Base-by-base conservation (phyloP, 2,797 vertebrate genomes). In the Chrysocyon brachyurus region DNA sequence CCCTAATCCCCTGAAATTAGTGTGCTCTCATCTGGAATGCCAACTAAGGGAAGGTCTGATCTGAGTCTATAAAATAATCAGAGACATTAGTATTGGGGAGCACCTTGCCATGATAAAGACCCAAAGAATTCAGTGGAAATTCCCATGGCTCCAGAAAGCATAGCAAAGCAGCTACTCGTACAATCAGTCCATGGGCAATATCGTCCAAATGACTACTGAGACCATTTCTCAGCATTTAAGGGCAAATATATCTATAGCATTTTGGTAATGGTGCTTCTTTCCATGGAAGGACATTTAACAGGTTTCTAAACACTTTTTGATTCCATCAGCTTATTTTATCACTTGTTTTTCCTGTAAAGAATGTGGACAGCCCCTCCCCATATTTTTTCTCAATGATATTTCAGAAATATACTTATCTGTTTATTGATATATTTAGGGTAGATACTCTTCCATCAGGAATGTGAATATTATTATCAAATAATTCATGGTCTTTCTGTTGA, bases 251-350 rank as follows among this genome's bases (percentile, higher is more conserved):
- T 59, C 33, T 21, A 0, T 10, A 64, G 46, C 15, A 46, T n/a
- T 90, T 92, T 24, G 40, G 22, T 31, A 66, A 36, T 12, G n/a
- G n/a, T 79, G 85, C 52, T 70, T 88, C 75, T 33, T 94, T 73
- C n/a, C 14, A 2, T 54, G 87, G 31, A 56, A 85, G 94, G 73
- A 49, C n/a, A 83, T 49, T 0, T 7, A 19, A 49, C 12, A 78
- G 66, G 10, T 57, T 89, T 85, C 63, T 36, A 63, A 89, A 49
- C 7, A 52, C 26, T 10, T 94, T 19, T 40, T 56, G 36, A n/a
- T 54, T 16, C 10, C 19, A 59, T 59, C 17, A 16, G 14, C 33
- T 36, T 7, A 17, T 83, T 84, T 57, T 63, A 31, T 22, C 26
- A 33, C 31, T 52, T 86, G 33, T 31, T 56, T 22, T 26, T 5